Percentiles rank a stretch among this genome's conserved stretches.
Evolutionary conservation across 2,113 vertebrate genomes (phyloP).

Genomic region (Sturnus vulgaris): DNA sequence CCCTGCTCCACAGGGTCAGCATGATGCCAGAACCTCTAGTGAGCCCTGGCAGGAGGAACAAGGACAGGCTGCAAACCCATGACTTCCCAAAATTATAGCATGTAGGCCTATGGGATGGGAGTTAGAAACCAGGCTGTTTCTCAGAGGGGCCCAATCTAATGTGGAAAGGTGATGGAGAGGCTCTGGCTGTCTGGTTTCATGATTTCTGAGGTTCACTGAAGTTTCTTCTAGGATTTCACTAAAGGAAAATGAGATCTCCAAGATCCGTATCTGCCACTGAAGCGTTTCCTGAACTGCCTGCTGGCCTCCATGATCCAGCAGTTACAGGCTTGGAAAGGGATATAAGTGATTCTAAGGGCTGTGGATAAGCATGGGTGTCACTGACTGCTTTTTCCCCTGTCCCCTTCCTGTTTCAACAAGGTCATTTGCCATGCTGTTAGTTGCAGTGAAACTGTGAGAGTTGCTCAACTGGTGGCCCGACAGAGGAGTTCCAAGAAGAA

Average conservation of each 20-base stretch:
- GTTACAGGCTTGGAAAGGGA: not conserved
- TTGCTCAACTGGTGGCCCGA: conserved; percentile 86
- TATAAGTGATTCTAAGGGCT: not conserved
- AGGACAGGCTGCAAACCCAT: not conserved
- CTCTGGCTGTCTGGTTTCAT: not conserved
- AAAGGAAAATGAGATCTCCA: not conserved
- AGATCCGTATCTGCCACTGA: not conserved
- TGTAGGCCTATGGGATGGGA: not conserved
- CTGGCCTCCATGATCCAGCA: not conserved
- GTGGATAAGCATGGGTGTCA: not conserved
- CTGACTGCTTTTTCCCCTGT: not conserved
- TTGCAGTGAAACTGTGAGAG: conserved; percentile 80
- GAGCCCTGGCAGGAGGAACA: not conserved
- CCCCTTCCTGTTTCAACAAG: conserved; percentile 56
- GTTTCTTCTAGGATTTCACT: not conserved
- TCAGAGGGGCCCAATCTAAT: rapidly evolving
- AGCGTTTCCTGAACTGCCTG: not conserved
- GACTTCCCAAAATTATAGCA: not conserved
- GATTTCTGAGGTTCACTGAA: not conserved
- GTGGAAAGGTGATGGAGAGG: not conserved
- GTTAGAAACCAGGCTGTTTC: not conserved
- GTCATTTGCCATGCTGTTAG: conserved; percentile 81
- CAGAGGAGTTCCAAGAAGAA: conserved; percentile 85
- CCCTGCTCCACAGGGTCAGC: rapidly evolving
- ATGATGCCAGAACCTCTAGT: not conserved